phyloP scores from a whole-genome alignment of 2,797 vertebrate species.

The Denticeps clupeoides region DNA sequence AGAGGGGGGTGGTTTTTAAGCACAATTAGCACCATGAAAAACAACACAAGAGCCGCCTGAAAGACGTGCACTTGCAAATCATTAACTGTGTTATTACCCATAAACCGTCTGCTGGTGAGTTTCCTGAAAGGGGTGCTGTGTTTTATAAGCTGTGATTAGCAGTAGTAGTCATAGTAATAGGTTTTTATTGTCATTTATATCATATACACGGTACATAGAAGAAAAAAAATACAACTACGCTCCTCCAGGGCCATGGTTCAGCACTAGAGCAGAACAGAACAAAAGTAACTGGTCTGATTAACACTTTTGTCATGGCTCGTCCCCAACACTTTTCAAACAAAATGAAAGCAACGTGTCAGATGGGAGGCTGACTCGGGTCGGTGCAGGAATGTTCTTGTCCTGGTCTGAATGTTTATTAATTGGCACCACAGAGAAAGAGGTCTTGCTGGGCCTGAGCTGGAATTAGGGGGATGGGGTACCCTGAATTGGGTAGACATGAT shows the following conservation, averaged over 20 bases:
- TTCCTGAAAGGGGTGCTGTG: neutral
- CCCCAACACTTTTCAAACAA: neutral
- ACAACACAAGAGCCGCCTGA: neutral
- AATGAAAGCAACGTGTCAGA: neutral
- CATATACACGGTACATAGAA: too few relatives aligned
- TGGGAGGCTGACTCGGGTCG: neutral
- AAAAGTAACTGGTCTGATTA: too few relatives aligned
- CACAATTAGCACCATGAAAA: neutral
- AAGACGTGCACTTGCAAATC: slow-evolving; percentile 11
- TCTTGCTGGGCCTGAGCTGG: too few relatives aligned
- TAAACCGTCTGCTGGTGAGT: neutral
- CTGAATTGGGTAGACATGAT: too few relatives aligned
- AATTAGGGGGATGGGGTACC: too few relatives aligned
- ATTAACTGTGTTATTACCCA: slow-evolving; percentile 9
- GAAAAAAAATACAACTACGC: too few relatives aligned
- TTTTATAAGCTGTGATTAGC: neutral
- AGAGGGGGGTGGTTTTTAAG: neutral
- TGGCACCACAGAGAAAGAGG: too few relatives aligned
- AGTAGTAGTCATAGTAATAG: too few relatives aligned
- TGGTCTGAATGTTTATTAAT: neutral
- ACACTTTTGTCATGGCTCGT: neutral
- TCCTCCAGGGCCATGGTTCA: too few relatives aligned
- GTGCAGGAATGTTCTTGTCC: neutral
- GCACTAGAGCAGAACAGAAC: too few relatives aligned
- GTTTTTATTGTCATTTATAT: too few relatives aligned